Evolutionary conservation across 2,888 invertebrate genomes (phyloP).

Genomic region (Girardia tigrina): DNA sequence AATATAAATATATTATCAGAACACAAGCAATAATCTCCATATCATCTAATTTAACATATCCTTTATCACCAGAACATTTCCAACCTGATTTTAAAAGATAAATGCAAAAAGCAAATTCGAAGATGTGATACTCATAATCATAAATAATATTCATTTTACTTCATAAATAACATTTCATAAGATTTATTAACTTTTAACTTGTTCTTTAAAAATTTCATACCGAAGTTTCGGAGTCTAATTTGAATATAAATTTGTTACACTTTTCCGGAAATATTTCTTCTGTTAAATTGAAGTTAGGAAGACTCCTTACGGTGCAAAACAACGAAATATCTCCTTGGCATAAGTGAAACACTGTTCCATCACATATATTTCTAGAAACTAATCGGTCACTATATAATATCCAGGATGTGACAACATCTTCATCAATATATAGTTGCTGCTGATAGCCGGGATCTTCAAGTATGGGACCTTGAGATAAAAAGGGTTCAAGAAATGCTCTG

Average conservation of each 20-base stretch:
- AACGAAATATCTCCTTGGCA: conserved; percentile 32
- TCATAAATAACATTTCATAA: no score
- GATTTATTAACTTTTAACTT: no score
- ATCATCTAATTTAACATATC: background rate
- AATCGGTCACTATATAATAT: conserved; percentile 53
- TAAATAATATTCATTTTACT: no score
- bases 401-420: conserved; percentile 40
- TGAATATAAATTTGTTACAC: conserved; percentile 33
- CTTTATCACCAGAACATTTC: background rate
- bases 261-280: conserved; percentile 34
- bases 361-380: conserved; percentile 68
- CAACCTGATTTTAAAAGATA: conserved; percentile 23
- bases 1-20: background rate
- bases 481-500: conserved; percentile 81
- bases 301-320: conserved; percentile 32
- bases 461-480: conserved; percentile 65
- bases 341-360: conserved; percentile 74
- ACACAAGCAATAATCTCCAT: background rate
- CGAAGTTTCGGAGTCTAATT: conserved; percentile 34
- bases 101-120: background rate
- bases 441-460: conserved; percentile 39
- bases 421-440: conserved; percentile 52
- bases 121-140: no score
- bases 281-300: conserved; percentile 33
- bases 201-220: no score